A percentile compares a stretch with the other conserved stretches of the same genome.
Evolutionary conservation across 1,140 invertebrate genomes (phyloP).

Genomic region (Lutraria rhynchaena): DNA sequence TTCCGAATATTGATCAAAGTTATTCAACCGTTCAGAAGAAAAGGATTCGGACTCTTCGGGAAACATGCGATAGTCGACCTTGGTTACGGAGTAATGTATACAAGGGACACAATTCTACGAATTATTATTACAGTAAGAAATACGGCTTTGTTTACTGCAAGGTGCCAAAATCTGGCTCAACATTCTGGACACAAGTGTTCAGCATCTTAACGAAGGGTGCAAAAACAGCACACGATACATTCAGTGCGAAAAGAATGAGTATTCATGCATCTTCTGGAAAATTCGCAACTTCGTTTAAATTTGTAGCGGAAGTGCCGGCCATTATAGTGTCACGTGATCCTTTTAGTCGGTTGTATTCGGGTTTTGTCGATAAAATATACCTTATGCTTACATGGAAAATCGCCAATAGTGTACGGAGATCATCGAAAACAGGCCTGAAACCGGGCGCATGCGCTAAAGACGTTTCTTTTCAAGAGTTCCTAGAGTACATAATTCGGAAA

Average conservation of each 20-base stretch:
- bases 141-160: constrained; percentile 33
- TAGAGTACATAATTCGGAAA: neutral
- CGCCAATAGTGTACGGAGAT: too few species aligned
- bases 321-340: constrained; percentile 19
- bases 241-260: neutral
- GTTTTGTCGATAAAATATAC: neutral
- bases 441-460: neutral
- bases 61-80: neutral
- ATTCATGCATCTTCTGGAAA: neutral
- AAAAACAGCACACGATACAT: neutral
- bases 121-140: neutral
- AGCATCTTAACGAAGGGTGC: constrained; percentile 9
- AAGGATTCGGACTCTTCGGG: neutral
- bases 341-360: constrained; percentile 16
- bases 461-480: constrained; percentile 25
- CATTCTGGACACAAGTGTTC: constrained; percentile 19
- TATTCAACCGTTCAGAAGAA: neutral
- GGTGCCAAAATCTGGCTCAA: constrained; percentile 12
- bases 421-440: too few species aligned
- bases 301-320: neutral
- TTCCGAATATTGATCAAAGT: too few species aligned
- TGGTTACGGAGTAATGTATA: neutral
- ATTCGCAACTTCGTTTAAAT: neutral
- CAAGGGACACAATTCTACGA: neutral
- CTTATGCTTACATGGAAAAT: too few species aligned